These are phyloP conservation scores for Dorcus parallelipipedus DNA, from an alignment of 2,888 invertebrate genomes.

Conservation along the genomic window DNA sequence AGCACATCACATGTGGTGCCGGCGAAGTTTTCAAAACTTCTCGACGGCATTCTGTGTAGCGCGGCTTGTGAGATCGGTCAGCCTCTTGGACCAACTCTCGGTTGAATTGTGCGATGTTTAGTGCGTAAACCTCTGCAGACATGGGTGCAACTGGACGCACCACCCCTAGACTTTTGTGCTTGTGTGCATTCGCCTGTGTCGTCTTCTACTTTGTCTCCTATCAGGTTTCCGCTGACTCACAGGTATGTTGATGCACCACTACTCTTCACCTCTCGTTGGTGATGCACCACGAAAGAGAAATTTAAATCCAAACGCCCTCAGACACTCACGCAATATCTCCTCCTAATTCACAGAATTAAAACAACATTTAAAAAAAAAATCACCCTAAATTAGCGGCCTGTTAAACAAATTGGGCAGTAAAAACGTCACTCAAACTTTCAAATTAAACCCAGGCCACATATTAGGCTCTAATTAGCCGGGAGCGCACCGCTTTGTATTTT, in stretches of 20 bases:
- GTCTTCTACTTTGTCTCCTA: constrained; percentile 22
- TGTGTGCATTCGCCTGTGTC: constrained; percentile 24
- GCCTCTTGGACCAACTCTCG: constrained; percentile 17
- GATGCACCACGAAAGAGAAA: no score
- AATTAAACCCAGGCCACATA: no score
- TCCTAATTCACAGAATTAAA: no score
- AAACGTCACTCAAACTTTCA: no score
- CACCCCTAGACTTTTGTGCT: constrained; percentile 28
- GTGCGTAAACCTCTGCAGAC: constrained; percentile 19
- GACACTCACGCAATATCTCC: no score
- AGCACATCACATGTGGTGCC: constrained; percentile 22
- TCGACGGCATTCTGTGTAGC: constrained; percentile 27
- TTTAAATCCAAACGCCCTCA: no score
- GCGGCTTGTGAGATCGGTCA: constrained; percentile 29
- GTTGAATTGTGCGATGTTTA: constrained; percentile 21
- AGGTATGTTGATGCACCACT: constrained; percentile 10
- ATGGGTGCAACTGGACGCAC: constrained; percentile 28
- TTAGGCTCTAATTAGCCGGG: no score
- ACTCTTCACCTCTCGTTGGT: not conserved
- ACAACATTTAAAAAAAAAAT: no score
- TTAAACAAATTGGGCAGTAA: no score
- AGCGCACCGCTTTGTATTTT: no score
- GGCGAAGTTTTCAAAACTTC: constrained; percentile 26
- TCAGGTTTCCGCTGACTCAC: constrained; percentile 29
- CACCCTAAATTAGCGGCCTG: no score